Evolutionary conservation across 2,888 invertebrate genomes (phyloP).

Genomic region (Eupithecia inturbata): DNA sequence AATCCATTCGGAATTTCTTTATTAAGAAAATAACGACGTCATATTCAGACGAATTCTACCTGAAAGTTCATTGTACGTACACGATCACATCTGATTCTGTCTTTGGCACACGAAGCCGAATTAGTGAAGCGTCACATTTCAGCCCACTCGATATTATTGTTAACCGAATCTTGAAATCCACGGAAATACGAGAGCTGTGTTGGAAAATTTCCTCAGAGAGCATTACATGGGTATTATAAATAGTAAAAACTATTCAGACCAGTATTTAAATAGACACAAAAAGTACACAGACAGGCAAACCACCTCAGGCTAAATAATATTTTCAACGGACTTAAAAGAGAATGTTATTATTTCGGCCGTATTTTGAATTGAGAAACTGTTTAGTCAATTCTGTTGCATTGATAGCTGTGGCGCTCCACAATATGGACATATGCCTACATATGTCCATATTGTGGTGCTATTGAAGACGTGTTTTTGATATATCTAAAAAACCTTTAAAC

Average conservation of each 20-base stretch:
- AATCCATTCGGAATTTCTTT: neutral
- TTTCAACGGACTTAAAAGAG: neutral
- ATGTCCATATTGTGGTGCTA: too few relatives aligned
- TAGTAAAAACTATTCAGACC: neutral
- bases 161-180: slow-evolving; percentile 15
- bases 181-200: slow-evolving; percentile 16
- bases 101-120: slow-evolving; percentile 59
- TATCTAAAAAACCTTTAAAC: too few relatives aligned
- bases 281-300: neutral
- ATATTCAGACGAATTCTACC: slow-evolving; percentile 29
- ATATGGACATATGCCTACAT: too few relatives aligned
- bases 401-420: too few relatives aligned
- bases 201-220: slow-evolving; percentile 9
- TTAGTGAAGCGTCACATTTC: slow-evolving; percentile 45
- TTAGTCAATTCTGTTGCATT: too few relatives aligned
- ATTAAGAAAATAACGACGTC: neutral
- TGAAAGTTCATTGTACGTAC: slow-evolving; percentile 53
- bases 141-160: slow-evolving; percentile 35
- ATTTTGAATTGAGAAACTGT: too few relatives aligned
- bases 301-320: neutral
- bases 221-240: neutral
- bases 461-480: too few relatives aligned
- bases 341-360: neutral
- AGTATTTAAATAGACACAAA: neutral
- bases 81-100: slow-evolving; percentile 57